Evolutionary conservation across 2,113 vertebrate species (phyloP).

Genomic region (Zosterops japonicus): DNA sequence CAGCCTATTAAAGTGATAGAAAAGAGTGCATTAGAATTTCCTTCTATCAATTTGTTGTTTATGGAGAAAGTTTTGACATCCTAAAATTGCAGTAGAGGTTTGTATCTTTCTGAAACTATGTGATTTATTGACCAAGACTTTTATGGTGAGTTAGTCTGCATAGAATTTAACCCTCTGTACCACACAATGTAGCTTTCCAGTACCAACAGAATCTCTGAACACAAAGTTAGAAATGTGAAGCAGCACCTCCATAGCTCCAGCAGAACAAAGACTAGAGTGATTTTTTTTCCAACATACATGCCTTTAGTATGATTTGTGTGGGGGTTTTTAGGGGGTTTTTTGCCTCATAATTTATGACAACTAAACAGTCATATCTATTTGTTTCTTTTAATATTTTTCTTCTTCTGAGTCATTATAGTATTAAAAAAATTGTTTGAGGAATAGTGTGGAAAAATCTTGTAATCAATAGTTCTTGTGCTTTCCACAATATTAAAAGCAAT

Average conservation of each 20-base stretch:
- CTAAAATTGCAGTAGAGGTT: not conserved
- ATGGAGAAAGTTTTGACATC: not conserved
- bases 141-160: not conserved
- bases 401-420: not conserved
- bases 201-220: not conserved
- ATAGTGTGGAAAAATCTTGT: not conserved
- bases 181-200: not conserved
- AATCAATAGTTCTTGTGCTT: not conserved
- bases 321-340: not conserved
- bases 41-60: not conserved
- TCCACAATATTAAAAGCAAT: not conserved
- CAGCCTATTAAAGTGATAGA: not conserved
- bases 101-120: not conserved
- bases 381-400: slow-evolving; percentile 9
- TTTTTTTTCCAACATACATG: not conserved
- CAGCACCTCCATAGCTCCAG: not conserved
- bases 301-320: not conserved
- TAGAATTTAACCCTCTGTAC: not conserved
- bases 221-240: not conserved
- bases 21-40: not conserved
- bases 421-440: not conserved
- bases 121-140: not conserved
- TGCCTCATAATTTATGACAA: not conserved
- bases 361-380: not conserved
- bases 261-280: not conserved